Evolutionary conservation across 1,140 invertebrate genomes (phyloP).

Genomic region (Leptonema lineaticorne): DNA sequence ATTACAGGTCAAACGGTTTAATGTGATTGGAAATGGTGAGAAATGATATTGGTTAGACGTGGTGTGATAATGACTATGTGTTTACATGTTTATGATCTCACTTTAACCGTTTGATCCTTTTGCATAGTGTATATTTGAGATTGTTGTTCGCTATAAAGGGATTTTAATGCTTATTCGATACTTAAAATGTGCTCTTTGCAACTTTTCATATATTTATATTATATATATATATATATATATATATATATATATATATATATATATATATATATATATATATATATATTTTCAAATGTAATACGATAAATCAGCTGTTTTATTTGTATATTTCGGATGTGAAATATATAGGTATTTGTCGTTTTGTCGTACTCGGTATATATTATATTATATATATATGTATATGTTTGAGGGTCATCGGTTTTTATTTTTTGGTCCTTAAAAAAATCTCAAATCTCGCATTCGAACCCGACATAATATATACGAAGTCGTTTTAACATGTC

Average conservation of each 20-base stretch:
- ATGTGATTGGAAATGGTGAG: constrained; percentile 17
- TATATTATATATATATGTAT: not conserved
- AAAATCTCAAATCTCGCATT: not conserved
- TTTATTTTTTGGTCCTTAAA: constrained; percentile 12
- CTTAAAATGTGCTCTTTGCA: not conserved
- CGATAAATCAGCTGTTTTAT: too few relatives aligned
- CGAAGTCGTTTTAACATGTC: not conserved
- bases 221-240: too few relatives aligned
- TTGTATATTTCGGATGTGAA: not conserved
- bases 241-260: too few relatives aligned
- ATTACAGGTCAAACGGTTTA: constrained; percentile 6
- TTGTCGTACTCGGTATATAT: not conserved
- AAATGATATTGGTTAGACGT: constrained; percentile 18
- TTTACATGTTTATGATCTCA: not conserved
- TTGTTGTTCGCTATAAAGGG: too few relatives aligned
- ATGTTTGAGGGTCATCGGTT: not conserved
- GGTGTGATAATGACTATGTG: constrained; percentile 7
- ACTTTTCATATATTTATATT: too few relatives aligned
- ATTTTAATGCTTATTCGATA: too few relatives aligned
- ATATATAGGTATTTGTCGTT: too few relatives aligned
- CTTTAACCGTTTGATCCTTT: not conserved
- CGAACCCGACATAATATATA: constrained; percentile 9
- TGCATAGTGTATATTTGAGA: not conserved
- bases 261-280: too few relatives aligned
- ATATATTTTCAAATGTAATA: too few relatives aligned